Evolutionary conservation across 2,113 vertebrate genomes (phyloP).

Genomic region (Tupaia tana): DNA sequence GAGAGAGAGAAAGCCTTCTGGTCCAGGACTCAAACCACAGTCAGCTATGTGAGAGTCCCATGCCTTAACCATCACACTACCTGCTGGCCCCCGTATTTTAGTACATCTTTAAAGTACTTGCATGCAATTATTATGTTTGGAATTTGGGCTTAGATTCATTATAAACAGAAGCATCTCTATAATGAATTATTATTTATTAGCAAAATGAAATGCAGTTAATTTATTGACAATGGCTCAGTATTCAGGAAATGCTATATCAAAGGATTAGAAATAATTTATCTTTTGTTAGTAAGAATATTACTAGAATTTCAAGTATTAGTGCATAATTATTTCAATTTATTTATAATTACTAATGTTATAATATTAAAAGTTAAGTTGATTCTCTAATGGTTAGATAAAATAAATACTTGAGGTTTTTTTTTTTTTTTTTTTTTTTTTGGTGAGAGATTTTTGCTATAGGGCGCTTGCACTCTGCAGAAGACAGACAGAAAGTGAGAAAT

Average conservation of each 20-base stretch:
- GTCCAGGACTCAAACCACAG: too few species aligned
- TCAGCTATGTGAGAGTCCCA: too few species aligned
- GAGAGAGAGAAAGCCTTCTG: too few species aligned
- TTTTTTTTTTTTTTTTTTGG: too few species aligned
- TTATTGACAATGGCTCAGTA: background rate
- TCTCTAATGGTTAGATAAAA: conserved; percentile 35
- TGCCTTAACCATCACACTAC: too few species aligned
- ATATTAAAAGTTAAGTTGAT: conserved; percentile 27
- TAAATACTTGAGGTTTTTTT: background rate
- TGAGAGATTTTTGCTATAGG: too few species aligned
- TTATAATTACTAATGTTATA: background rate
- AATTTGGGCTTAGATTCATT: conserved; percentile 23
- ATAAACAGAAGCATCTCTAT: conserved; percentile 5
- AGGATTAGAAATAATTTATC: conserved; percentile 31
- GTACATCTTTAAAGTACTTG: background rate
- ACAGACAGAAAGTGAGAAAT: too few species aligned
- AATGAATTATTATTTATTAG: conserved; percentile 22
- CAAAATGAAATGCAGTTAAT: conserved; percentile 42
- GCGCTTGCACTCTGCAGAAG: too few species aligned
- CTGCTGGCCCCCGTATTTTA: too few species aligned
- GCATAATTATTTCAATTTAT: background rate
- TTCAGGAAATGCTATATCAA: background rate
- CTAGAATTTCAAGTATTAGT: conserved; percentile 29
- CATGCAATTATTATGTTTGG: conserved; percentile 3
- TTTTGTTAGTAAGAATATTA: conserved; percentile 10